Conservation (phyloP, 2,888 invertebrate species). For the Troides aeacus region DNA sequence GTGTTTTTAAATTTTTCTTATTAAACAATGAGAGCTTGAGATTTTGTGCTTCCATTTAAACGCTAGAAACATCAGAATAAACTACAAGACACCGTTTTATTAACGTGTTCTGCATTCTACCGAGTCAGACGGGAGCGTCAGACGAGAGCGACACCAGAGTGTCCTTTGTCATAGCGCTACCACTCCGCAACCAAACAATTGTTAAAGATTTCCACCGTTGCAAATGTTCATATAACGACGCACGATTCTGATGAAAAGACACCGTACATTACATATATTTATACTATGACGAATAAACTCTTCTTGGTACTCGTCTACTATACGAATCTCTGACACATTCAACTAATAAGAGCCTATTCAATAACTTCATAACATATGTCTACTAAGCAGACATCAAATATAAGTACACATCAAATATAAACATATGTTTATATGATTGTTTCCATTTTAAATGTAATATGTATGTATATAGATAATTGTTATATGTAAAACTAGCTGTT, state of each 20-base stretch:
- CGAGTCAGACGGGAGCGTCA: constrained; percentile 35
- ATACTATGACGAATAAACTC: constrained; percentile 8
- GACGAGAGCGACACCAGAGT: constrained; percentile 46
- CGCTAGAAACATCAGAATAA: constrained; percentile 2
- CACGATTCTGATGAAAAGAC: constrained; percentile 21
- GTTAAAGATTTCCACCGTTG: constrained; percentile 45
- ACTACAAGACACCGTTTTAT: constrained; percentile 21
- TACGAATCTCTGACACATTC: not conserved
- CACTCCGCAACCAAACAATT: constrained; percentile 53
- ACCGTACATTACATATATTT: not conserved
- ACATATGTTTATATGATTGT: no score
- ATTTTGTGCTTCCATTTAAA: not conserved
- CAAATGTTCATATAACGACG: constrained; percentile 29
- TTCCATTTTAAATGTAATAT: no score
- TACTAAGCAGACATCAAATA: no score
- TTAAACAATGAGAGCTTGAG: not conserved
- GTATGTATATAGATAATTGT: no score
- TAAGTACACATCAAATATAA: no score
- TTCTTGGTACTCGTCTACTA: not conserved
- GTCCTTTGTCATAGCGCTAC: constrained; percentile 63
- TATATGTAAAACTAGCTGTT: no score
- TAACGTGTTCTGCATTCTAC: constrained; percentile 32
- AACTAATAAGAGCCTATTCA: not conserved
- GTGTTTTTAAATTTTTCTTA: not conserved
- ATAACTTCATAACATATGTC: not conserved